A percentile compares a stretch with the other conserved stretches of the same genome.
Conservation (phyloP, 2,797 vertebrate genomes). For the Pseudochromis fuscus region DNA sequence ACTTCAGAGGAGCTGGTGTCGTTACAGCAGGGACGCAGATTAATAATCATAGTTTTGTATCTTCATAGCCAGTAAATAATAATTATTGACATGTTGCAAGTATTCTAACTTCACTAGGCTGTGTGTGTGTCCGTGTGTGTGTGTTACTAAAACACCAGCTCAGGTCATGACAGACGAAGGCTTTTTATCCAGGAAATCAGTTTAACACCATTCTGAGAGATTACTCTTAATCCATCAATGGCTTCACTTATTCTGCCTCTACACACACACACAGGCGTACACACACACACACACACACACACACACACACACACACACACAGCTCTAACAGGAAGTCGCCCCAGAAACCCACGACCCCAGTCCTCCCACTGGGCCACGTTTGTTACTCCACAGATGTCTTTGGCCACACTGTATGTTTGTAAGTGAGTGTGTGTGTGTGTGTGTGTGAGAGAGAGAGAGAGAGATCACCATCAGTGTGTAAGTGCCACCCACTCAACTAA, state of each 20-base stretch:
- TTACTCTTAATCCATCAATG: constrained; percentile 45
- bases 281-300: constrained; percentile 13
- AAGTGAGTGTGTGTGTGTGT: not conserved
- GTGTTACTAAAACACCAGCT: not conserved
- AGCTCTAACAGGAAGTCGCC: not conserved
- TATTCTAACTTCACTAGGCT: no score
- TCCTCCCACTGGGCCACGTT: constrained; percentile 48
- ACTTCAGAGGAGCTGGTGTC: not conserved
- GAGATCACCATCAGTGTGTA: constrained; percentile 1
- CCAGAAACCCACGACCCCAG: constrained; percentile 43
- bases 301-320: not conserved
- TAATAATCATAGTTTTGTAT: no score
- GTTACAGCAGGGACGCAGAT: not conserved
- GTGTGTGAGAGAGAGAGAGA: not conserved
- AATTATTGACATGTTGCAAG: no score
- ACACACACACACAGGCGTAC: constrained; percentile 11
- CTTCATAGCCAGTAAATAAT: no score
- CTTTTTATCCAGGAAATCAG: constrained; percentile 34
- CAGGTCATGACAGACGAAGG: constrained; percentile 4
- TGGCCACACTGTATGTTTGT: constrained; percentile 9
- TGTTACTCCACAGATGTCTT: constrained; percentile 59
- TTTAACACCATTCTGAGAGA: constrained; percentile 36
- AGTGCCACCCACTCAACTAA: constrained; percentile 22
- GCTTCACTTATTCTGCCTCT: constrained; percentile 19
- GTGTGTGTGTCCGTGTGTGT: not conserved